Evolutionary conservation across 2,888 invertebrate species (phyloP), one percentile per base, ranked within the genome.

Genomic region (Hypena proboscidalis): DNA sequence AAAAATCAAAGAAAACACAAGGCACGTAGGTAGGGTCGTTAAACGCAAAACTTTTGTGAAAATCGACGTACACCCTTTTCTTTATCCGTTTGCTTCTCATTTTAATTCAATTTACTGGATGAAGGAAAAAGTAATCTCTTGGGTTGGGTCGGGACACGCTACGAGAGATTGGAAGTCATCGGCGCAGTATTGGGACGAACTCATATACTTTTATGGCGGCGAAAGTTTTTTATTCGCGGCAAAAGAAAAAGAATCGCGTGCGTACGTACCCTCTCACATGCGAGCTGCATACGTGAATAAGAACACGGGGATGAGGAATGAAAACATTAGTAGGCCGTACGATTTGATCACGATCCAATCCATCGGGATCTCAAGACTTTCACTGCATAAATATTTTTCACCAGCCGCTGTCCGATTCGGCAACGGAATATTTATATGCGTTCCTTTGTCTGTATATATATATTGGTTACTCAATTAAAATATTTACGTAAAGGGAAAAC

Each of bases 21-120:
- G 44, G 55, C 68, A 60, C 65, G 56, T 70, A 70, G 69, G 64
- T 67, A 58, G 58, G 58, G 63, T 73, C 71, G 79, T 80, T 80
- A 81, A 78, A 75, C 67, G 72, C 66, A 69, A 80, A 79, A 79
- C 77, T 80, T 75, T 79, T 62, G 79, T 70, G 80, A 82, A 81
- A 85, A 84, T 85, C 81, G 83, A 70, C 80, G 71, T 73, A 77
- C 74, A n/a, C 82, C 84, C 84, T 82, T 85, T 85, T 81, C 80
- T 85, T 84, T 84, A 83, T 82, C 81, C 83, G 83, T 85, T 87
- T 81, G 79, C 83, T 85, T 83, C 85, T 84, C 85, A 85, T 88
- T 89, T 88, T 86, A 88, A 89, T 88, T 88, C 89, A 89, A 89
- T 89, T 86, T 85, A 84, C 80, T 83, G 85, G 85, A 88, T 88